These are phyloP conservation scores for Drosophila buzzatii DNA, from an alignment of 2,888 invertebrate species.

Conservation along the genomic window DNA sequence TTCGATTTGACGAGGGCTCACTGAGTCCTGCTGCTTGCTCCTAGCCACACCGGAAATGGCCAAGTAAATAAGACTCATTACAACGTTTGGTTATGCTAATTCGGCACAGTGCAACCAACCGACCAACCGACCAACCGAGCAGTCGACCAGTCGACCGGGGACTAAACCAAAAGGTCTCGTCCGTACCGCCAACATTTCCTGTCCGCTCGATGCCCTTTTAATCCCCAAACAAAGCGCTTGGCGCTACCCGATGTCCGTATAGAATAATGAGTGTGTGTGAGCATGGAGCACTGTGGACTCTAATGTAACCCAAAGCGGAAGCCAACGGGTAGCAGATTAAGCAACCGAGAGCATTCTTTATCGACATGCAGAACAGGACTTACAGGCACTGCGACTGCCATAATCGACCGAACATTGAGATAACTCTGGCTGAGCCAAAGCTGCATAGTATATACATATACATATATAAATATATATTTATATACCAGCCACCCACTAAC, in stretches of 20 bases:
- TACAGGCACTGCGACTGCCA: conserved; percentile 14
- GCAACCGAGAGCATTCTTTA: conserved; percentile 75
- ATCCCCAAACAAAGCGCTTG: conserved; percentile 54
- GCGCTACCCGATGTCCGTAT: conserved; percentile 31
- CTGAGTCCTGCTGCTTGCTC: conserved; percentile 19
- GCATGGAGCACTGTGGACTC: conserved; percentile 46
- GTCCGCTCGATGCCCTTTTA: conserved; percentile 38
- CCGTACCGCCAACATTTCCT: conserved; percentile 57
- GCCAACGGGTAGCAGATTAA: conserved; percentile 74
- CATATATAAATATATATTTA: conserved; percentile 12
- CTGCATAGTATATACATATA: not conserved
- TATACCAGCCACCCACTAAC: too few species aligned
- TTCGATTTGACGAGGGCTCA: conserved; percentile 49
- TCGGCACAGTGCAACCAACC: conserved; percentile 34
- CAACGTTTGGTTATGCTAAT: conserved; percentile 77
- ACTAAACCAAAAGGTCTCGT: conserved; percentile 30
- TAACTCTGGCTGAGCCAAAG: not conserved
- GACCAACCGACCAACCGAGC: not conserved
- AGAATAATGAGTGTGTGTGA: conserved; percentile 54
- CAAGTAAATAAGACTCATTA: conserved; percentile 81
- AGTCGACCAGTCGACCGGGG: conserved; percentile 12
- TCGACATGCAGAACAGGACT: conserved; percentile 59
- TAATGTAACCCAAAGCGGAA: conserved; percentile 79
- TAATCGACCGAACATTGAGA: conserved; percentile 12
- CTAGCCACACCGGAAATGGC: conserved; percentile 71